Percentiles rank a stretch among this genome's conserved stretches.
Conservation (phyloP, 2,113 vertebrate species). For the Coptodon bakossiorum region DNA sequence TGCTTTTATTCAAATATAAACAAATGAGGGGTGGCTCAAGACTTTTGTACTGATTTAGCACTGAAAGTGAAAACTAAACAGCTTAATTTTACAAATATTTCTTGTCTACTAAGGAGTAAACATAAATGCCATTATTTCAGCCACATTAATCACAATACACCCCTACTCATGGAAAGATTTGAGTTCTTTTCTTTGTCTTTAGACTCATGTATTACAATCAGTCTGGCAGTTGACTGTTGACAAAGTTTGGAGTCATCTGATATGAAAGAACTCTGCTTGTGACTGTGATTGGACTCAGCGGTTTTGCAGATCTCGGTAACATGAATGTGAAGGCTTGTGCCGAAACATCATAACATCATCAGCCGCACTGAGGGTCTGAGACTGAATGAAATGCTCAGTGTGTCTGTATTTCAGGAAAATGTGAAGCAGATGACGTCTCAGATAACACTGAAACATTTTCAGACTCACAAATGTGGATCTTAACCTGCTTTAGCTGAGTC, state of each 20-base stretch:
- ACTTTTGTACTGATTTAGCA: not conserved
- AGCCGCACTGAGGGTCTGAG: not conserved
- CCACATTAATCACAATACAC: not conserved
- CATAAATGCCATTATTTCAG: not conserved
- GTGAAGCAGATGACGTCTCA: not conserved
- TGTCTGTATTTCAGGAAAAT: not conserved
- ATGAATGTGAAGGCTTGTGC: conserved; percentile 21
- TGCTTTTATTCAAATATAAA: not conserved
- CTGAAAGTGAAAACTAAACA: not conserved
- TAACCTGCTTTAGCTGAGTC: not conserved
- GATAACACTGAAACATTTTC: not conserved
- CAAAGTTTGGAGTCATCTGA: conserved; percentile 37
- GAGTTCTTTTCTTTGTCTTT: not conserved
- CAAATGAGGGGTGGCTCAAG: not conserved
- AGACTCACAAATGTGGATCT: not conserved
- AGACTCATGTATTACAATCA: not conserved
- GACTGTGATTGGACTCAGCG: conserved; percentile 55
- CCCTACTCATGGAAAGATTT: not conserved
- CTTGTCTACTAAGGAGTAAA: not conserved
- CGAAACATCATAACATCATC: not conserved
- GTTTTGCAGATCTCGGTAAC: conserved; percentile 3
- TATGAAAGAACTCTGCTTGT: conserved; percentile 8
- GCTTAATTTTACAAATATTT: not conserved
- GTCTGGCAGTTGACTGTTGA: not conserved
- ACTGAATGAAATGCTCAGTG: not conserved